Base-by-base conservation (phyloP, 1,140 invertebrate species). In the Tyrophagus putrescentiae region DNA sequence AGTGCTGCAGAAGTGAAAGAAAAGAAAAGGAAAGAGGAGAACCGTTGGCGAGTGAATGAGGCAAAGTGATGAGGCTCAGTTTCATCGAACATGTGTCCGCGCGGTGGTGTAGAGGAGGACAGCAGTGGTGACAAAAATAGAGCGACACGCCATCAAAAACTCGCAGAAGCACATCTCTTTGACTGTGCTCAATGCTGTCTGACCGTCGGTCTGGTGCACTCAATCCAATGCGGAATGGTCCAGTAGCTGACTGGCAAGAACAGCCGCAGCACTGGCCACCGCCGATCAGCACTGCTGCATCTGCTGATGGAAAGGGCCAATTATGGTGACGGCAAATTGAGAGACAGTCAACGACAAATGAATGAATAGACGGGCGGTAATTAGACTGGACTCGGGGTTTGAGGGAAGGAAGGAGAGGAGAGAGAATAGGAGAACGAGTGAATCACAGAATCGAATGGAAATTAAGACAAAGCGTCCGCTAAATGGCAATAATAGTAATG, bases 11-110 rank as follows among this genome's bases (percentile, higher is more conserved):
- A n/a, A n/a, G n/a, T n/a, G n/a, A n/a, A n/a, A n/a, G n/a, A n/a
- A n/a, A n/a, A n/a, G n/a, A n/a, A n/a, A n/a, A n/a, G n/a, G n/a
- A n/a, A n/a, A n/a, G n/a, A n/a, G n/a, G 31, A 48, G 21, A 48
- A 48, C 45, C 45, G 45, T 48, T 48, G 36, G 21, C 36, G 36
- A 39, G 13, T n/a, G n/a, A n/a, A n/a, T n/a, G n/a, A n/a, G n/a
- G n/a, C n/a, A n/a, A n/a, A n/a, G n/a, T n/a, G n/a, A n/a, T n/a
- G n/a, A n/a, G n/a, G n/a, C n/a, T n/a, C n/a, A n/a, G n/a, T n/a
- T n/a, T n/a, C n/a, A n/a, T 13, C 36, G 36, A 39, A 39, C 36
- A 39, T 39, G 7, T 48, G 45, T 48, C 21, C 9, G 45, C n/a
- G n/a, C n/a, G n/a, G n/a, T n/a, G 23, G 45, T 48, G 45, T 21